phyloP scores from a whole-genome alignment of 2,888 invertebrate species.

The Dasypogon diadema region DNA sequence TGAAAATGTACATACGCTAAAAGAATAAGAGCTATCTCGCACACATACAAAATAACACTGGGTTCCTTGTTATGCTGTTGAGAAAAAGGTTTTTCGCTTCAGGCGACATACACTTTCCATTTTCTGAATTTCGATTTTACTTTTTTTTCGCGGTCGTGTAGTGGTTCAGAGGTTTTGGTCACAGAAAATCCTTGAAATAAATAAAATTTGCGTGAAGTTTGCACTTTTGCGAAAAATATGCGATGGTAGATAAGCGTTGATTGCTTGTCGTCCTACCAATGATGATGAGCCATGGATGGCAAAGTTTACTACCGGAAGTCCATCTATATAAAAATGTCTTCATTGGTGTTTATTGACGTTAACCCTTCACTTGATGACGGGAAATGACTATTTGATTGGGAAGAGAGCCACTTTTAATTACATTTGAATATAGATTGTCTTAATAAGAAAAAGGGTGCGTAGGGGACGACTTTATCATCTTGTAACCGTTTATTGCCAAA shows the following conservation, averaged over 20 bases:
- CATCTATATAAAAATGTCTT: slow-evolving; percentile 32
- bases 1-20: slow-evolving; percentile 2
- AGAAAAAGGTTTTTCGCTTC: slow-evolving; percentile 22
- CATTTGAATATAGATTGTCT: slow-evolving; percentile 6
- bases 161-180: slow-evolving; percentile 13
- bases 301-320: slow-evolving; percentile 30
- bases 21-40: not conserved
- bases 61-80: not conserved
- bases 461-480: slow-evolving; percentile 1
- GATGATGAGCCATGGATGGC: not conserved
- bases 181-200: slow-evolving; percentile 7
- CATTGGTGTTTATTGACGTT: slow-evolving; percentile 13
- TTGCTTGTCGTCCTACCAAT: slow-evolving; percentile 22
- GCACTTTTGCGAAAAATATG: slow-evolving; percentile 31
- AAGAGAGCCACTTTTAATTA: not conserved
- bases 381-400: slow-evolving; percentile 1
- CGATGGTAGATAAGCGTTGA: slow-evolving; percentile 27
- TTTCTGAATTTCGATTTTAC: slow-evolving; percentile 14
- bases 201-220: slow-evolving; percentile 40
- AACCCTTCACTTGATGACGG: not conserved
- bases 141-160: slow-evolving; percentile 12
- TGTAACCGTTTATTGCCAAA: slow-evolving; percentile 15
- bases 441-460: not conserved
- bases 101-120: slow-evolving; percentile 27
- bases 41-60: not conserved